Evolutionary conservation across 2,797 vertebrate genomes (phyloP).

Genomic region (Acipenser oxyrinchus): DNA sequence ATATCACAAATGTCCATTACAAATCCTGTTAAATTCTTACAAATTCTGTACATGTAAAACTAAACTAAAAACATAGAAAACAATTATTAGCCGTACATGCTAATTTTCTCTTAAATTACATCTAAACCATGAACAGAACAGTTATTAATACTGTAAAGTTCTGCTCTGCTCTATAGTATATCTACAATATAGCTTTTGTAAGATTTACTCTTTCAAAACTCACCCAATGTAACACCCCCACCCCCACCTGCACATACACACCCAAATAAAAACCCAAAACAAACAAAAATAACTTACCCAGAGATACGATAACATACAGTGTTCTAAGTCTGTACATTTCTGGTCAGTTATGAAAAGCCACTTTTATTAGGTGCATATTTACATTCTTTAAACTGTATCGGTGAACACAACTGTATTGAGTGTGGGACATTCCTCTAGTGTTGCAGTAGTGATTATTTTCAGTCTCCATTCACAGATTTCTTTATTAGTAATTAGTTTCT

Average conservation of each 20-base stretch:
- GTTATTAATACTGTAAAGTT: slow-evolving; percentile 83
- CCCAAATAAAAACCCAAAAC: too few relatives aligned
- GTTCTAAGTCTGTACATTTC: slow-evolving; percentile 89
- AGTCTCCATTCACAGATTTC: slow-evolving; percentile 65
- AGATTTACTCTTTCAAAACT: slow-evolving; percentile 39
- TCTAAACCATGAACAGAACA: slow-evolving; percentile 85
- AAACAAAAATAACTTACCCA: slow-evolving; percentile 57
- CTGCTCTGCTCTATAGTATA: slow-evolving; percentile 78
- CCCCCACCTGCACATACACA: too few relatives aligned
- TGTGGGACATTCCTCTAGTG: slow-evolving; percentile 96
- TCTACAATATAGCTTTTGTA: slow-evolving; percentile 90
- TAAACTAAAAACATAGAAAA: slow-evolving; percentile 79
- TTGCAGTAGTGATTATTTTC: slow-evolving; percentile 71
- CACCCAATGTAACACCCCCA: slow-evolving; percentile 3
- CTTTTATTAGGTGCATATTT: slow-evolving; percentile 82
- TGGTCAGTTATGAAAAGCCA: slow-evolving; percentile 79
- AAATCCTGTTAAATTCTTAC: slow-evolving; percentile 57
- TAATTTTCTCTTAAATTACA: slow-evolving; percentile 92
- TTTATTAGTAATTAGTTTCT: slow-evolving; percentile 44
- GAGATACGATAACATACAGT: slow-evolving; percentile 68
- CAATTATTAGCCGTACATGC: slow-evolving; percentile 65
- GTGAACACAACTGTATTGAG: slow-evolving; percentile 93
- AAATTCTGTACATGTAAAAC: slow-evolving; percentile 76
- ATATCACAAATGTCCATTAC: slow-evolving; percentile 56
- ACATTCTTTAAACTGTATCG: slow-evolving; percentile 99